These are phyloP conservation scores for Neoniphon sammara DNA, from an alignment of 2,797 vertebrate genomes.

Conservation along the genomic window DNA sequence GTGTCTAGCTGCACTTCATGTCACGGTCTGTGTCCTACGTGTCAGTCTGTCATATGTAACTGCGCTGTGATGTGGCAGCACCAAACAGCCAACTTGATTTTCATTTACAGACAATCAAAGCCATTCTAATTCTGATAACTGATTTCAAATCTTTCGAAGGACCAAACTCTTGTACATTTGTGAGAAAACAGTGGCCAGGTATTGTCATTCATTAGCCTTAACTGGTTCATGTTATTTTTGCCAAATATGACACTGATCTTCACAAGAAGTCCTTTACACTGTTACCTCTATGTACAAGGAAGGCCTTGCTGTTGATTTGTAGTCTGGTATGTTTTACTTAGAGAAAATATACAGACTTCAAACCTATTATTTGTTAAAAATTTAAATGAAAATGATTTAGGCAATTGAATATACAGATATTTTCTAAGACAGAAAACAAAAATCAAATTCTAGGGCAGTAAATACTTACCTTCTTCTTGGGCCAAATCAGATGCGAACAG, in stretches of 20 bases:
- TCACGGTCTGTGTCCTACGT: neutral
- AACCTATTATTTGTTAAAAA: neutral
- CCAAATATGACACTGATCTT: neutral
- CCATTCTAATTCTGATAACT: neutral
- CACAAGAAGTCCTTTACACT: neutral
- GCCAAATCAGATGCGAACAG: conserved; percentile 71
- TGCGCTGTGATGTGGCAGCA: conserved; percentile 2
- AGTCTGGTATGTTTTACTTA: neutral
- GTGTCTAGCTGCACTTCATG: neutral
- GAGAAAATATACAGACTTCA: conserved; percentile 1
- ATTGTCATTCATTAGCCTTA: neutral
- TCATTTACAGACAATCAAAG: conserved; percentile 4
- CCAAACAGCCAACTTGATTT: neutral
- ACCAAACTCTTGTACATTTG: neutral
- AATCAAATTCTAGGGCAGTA: conserved; percentile 34
- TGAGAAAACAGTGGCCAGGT: no score
- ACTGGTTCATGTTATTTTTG: neutral
- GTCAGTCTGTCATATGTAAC: neutral
- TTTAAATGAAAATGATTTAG: neutral
- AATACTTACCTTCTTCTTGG: conserved; percentile 71
- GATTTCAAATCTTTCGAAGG: conserved; percentile 1
- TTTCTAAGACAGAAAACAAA: conserved; percentile 9
- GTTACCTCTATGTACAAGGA: neutral
- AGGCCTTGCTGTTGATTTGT: neutral
- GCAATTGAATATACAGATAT: neutral